Base-by-base conservation (phyloP, 2,797 vertebrate genomes). In the Danio kyathit region DNA sequence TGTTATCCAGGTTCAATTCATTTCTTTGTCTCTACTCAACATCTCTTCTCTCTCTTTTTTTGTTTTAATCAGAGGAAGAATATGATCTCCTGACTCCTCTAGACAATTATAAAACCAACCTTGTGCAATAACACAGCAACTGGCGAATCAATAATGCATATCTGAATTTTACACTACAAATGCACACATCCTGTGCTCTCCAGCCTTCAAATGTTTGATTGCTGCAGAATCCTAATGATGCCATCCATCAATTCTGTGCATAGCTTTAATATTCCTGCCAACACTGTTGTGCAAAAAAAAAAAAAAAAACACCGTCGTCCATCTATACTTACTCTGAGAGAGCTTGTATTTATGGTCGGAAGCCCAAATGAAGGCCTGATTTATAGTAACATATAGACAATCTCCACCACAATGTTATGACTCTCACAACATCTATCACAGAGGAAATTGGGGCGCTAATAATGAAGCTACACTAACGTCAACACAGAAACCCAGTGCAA, bases 41-140 rank as follows among this genome's bases (percentile, higher is more conserved):
- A 63, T 71, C 61, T 51, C 56, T 16, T 17, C 57, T 75, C 13
- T 0, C 44, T 76, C 16, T 67, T 74, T 49, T 63, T 74, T 38
- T 63, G 8, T 65, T 48, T 70, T 44, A 63, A 59, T 71, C 76
- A 72, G 60, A 71, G 49, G 64, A 64, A 70, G 56, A 76, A 65
- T 29, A 52, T 81, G 57, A 67, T 77, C 38, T 81, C 14, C 38
- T 17, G 57, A 63, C 81, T 77, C 65, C 66, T 19, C 61, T 56
- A 56, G 83, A 83, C 81, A 81, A 82, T 87, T 84, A 82, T 74
- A 64, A 59, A 21, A 52, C 70, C 79, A 80, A 74, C 76, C 56
- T 61, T 57, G 75, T 65, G 54, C 38, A 48, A 71, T 76, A 75
- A 84, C 70, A 41, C 40, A 74, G 66, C 59, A 78, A 81, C 73